A percentile compares a stretch with the other conserved stretches of the same genome.
phyloP scores from a whole-genome alignment of 2,888 invertebrate genomes.

The Colletes collaris region DNA sequence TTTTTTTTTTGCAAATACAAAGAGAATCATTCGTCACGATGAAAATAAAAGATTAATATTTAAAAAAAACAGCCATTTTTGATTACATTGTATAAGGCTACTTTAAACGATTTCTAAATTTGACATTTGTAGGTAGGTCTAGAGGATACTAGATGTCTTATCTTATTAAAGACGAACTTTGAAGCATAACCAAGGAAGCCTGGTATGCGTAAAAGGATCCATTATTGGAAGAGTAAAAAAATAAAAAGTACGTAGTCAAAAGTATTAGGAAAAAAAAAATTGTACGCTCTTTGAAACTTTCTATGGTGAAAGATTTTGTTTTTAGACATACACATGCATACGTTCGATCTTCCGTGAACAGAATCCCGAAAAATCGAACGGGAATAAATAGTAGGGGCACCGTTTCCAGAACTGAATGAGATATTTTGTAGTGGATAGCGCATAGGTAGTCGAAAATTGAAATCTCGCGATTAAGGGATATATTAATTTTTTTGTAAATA shows the following conservation, averaged over 20 bases:
- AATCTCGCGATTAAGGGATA: conserved; percentile 61
- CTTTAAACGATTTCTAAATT: conserved; percentile 9
- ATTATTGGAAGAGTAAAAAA: background rate
- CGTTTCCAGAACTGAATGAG: conserved; percentile 74
- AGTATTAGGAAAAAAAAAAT: conserved; percentile 6
- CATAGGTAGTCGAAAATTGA: conserved; percentile 74
- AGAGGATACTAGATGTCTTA: conserved; percentile 1
- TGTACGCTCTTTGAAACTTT: conserved; percentile 29
- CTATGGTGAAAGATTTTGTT: conserved; percentile 8
- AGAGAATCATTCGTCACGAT: background rate
- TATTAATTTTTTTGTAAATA: conserved; percentile 77
- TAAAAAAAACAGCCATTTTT: conserved; percentile 2
- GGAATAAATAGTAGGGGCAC: conserved; percentile 13
- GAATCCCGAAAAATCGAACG: conserved; percentile 27
- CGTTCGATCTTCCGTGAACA: conserved; percentile 35
- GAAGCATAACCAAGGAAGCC: background rate
- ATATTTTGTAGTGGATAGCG: conserved; percentile 75
- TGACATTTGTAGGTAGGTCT: background rate
- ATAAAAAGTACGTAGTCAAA: conserved; percentile 7
- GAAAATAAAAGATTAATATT: background rate
- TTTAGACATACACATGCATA: conserved; percentile 21
- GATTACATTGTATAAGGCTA: conserved; percentile 12
- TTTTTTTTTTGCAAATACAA: background rate
- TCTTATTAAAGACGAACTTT: conserved; percentile 3
- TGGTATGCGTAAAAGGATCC: conserved; percentile 1